These are phyloP conservation scores for Chloroclysta siterata DNA, from an alignment of 2,888 invertebrate genomes.

Conservation along the genomic window DNA sequence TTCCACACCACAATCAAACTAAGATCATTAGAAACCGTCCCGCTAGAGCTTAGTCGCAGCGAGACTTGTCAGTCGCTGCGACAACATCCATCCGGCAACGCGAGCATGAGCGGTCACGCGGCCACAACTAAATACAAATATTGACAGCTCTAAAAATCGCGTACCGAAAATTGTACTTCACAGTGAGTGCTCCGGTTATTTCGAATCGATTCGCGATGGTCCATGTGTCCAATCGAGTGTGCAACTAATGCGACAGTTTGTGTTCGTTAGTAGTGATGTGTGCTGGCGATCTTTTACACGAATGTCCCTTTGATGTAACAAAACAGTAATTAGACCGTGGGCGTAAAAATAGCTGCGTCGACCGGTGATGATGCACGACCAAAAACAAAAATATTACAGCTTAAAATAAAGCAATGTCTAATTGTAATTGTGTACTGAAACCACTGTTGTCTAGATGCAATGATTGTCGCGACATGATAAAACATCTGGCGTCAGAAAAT, in stretches of 20 bases:
- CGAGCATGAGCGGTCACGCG: conserved; percentile 57
- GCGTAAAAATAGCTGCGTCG: conserved; percentile 59
- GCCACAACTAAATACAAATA: conserved; percentile 46
- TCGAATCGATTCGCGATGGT: conserved; percentile 65
- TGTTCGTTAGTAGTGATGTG: conserved; percentile 64
- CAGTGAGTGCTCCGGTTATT: conserved; percentile 52
- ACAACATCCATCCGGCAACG: conserved; percentile 74
- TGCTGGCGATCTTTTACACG: conserved; percentile 54
- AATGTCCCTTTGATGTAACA: conserved; percentile 59
- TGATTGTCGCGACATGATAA: conserved; percentile 33
- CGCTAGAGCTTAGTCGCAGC: conserved; percentile 62
- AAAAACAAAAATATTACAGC: conserved; percentile 45
- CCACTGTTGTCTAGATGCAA: conserved; percentile 15
- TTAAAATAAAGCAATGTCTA: conserved; percentile 39
- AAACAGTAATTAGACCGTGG: conserved; percentile 63
- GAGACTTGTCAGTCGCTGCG: conserved; percentile 70
- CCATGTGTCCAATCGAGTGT: conserved; percentile 54
- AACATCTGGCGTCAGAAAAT: conserved; percentile 54
- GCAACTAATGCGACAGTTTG: conserved; percentile 67
- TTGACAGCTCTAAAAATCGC: conserved; percentile 49
- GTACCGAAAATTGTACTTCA: conserved; percentile 47
- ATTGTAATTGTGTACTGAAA: conserved; percentile 30
- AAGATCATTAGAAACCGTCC: conserved; percentile 74
- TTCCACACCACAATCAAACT: conserved; percentile 73
- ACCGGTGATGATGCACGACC: conserved; percentile 49